phyloP scores from a whole-genome alignment of 2,113 vertebrate genomes.

The Cephalopholis sonnerati region DNA sequence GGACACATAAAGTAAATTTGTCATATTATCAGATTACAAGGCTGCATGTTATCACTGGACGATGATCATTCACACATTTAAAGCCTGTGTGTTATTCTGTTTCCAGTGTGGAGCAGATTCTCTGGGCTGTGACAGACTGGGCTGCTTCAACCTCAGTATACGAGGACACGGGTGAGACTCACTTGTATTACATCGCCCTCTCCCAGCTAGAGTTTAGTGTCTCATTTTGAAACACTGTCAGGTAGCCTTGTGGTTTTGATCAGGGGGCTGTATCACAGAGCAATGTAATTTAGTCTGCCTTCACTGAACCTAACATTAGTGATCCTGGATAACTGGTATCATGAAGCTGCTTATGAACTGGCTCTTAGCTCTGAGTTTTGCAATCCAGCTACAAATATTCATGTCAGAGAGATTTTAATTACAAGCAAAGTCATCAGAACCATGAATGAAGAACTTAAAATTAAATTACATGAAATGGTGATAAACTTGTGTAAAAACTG shows the following conservation, averaged over 20 bases:
- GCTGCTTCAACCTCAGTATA: slow-evolving; percentile 99
- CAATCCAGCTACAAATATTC: too few relatives aligned
- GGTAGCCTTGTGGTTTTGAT: not conserved
- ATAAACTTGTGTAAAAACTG: not conserved
- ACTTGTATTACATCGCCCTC: not conserved
- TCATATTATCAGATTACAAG: not conserved
- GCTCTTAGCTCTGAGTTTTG: too few relatives aligned
- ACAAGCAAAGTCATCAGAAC: too few relatives aligned
- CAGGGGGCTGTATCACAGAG: not conserved
- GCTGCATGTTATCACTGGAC: too few relatives aligned
- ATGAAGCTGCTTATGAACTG: too few relatives aligned
- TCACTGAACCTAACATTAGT: too few relatives aligned
- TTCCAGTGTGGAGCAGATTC: slow-evolving; percentile 97
- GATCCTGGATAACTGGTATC: too few relatives aligned
- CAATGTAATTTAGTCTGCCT: too few relatives aligned
- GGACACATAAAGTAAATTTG: not conserved
- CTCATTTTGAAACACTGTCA: not conserved
- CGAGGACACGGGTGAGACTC: slow-evolving; percentile 94
- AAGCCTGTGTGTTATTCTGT: slow-evolving; percentile 15
- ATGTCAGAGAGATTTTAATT: too few relatives aligned
- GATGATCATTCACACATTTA: not conserved
- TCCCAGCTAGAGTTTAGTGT: not conserved
- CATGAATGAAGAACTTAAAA: too few relatives aligned
- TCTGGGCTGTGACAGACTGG: slow-evolving; percentile 95
- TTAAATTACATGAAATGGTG: too few relatives aligned